phyloP scores from a whole-genome alignment of 2,113 vertebrate species.

The Oryctolagus cuniculus region mOryCun1.1 NC_091432.1:235956501-235957000 shows the following conservation, averaged over 20 bases:
- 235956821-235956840: not conserved
- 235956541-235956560: fast-evolving
- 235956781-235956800: not conserved
- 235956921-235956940: not conserved
- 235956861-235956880: fast-evolving
- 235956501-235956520: not conserved
- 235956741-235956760: fast-evolving
- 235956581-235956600: not conserved
- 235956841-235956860: fast-evolving
- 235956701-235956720: not conserved
- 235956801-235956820: fast-evolving
- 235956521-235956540: not conserved
- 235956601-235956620: fast-evolving
- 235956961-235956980: not conserved
- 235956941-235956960: not conserved
- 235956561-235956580: fast-evolving
- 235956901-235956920: not conserved
- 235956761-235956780: not conserved
- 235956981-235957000: not conserved
- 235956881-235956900: not conserved
- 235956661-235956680: not conserved
- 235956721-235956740: not conserved
- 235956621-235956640: too few species aligned
- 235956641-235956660: not conserved
- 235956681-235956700: not conserved